Conservation (phyloP, 2,797 vertebrate genomes). For the Tamandua tetradactyla region DNA sequence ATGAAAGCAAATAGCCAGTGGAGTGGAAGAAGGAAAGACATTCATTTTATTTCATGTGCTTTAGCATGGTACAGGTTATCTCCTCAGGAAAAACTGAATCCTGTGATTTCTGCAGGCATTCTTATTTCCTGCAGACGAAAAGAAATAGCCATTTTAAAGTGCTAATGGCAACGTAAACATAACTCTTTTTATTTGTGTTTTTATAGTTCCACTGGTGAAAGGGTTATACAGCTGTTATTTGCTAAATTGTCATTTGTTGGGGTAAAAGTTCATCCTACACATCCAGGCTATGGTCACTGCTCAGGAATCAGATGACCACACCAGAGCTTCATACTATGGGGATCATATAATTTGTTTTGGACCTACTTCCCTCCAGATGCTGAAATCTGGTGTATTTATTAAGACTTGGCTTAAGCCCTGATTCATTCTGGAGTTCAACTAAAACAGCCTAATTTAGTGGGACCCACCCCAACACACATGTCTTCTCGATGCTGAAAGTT, state of each 20-base stretch:
- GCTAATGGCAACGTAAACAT: constrained; percentile 79
- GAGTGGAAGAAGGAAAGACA: constrained; percentile 57
- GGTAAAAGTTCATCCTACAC: constrained; percentile 83
- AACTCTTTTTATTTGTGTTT: constrained; percentile 58
- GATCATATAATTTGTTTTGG: constrained; percentile 82
- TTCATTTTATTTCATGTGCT: constrained; percentile 61
- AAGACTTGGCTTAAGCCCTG: constrained; percentile 64
- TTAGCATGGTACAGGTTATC: constrained; percentile 62
- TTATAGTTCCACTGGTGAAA: constrained; percentile 77
- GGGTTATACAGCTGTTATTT: constrained; percentile 83
- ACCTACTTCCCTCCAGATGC: constrained; percentile 81
- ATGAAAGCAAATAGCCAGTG: constrained; percentile 49
- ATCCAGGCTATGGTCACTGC: constrained; percentile 79
- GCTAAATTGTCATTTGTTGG: constrained; percentile 79
- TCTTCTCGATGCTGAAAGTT: constrained; percentile 37
- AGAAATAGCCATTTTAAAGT: constrained; percentile 73
- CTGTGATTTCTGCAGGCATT: neutral
- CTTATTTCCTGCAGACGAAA: constrained; percentile 59
- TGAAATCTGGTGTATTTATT: constrained; percentile 80
- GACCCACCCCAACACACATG: constrained; percentile 61
- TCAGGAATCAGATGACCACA: constrained; percentile 85
- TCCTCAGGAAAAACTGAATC: constrained; percentile 63
- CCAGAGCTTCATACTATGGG: constrained; percentile 78
- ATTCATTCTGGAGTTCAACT: constrained; percentile 62
- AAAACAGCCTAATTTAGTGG: constrained; percentile 63